Evolutionary conservation across 2,888 invertebrate genomes (phyloP).

Genomic region (Neuroscelio doddi): DNA sequence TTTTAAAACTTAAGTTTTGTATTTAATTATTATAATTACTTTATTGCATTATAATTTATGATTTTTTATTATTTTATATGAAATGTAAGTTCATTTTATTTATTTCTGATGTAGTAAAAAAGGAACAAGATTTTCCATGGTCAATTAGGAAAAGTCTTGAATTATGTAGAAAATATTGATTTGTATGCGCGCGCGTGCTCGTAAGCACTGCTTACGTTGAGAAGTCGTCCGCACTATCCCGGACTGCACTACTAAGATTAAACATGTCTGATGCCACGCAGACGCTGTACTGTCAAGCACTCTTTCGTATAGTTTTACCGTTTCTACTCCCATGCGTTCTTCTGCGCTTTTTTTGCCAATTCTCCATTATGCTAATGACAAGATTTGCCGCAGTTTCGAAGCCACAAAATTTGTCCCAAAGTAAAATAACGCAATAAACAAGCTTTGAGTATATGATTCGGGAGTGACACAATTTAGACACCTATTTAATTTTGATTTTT

Average conservation of each 20-base stretch:
- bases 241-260: conserved; percentile 38
- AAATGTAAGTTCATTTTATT: no score
- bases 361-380: neutral
- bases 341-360: neutral
- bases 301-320: no score
- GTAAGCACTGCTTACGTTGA: conserved; percentile 50
- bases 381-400: neutral
- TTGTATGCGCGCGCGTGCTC: conserved; percentile 61
- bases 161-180: conserved; percentile 65
- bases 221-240: conserved; percentile 49
- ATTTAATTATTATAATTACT: no score
- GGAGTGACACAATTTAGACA: no score
- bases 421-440: no score
- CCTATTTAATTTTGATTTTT: no score
- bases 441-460: no score
- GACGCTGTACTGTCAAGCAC: conserved; percentile 2
- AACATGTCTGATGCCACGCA: neutral
- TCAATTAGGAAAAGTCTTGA: conserved; percentile 59
- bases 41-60: no score
- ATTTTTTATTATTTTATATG: neutral
- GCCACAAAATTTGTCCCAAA: neutral
- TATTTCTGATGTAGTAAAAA: neutral
- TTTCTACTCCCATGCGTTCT: neutral
- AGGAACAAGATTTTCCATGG: conserved; percentile 4
- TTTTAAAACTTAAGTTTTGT: no score